Conservation (phyloP, 2,888 invertebrate genomes). For the Tiliacea citrago region DNA sequence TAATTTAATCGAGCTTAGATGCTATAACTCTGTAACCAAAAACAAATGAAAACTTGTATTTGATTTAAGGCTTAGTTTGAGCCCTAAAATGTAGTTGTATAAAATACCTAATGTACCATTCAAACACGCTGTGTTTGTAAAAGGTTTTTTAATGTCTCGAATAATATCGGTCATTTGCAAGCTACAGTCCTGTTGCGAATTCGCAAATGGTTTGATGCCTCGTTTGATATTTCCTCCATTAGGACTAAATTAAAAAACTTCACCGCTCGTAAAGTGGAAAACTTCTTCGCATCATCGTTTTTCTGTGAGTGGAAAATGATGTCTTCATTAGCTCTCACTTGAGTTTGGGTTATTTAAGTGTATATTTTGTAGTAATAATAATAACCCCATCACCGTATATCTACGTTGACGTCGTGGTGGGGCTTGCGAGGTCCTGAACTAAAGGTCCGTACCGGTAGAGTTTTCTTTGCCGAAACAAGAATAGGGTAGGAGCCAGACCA, state of each 20-base stretch:
- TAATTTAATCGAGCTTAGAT: neutral
- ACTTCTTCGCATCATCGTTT: constrained; percentile 60
- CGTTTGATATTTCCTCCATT: constrained; percentile 68
- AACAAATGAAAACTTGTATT: constrained; percentile 6
- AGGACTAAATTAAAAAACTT: constrained; percentile 67
- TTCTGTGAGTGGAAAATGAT: constrained; percentile 56
- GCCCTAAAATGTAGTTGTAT: neutral
- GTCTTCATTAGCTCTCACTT: constrained; percentile 50
- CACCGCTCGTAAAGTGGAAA: constrained; percentile 55
- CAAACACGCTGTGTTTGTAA: constrained; percentile 38
- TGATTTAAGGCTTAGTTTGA: constrained; percentile 6
- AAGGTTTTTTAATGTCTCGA: constrained; percentile 50
- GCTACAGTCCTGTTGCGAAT: constrained; percentile 36
- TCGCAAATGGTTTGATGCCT: constrained; percentile 65
- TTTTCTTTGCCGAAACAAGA: too few species aligned
- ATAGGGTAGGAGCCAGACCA: too few species aligned
- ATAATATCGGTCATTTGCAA: constrained; percentile 62
- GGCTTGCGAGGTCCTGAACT: too few species aligned
- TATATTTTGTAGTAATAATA: constrained; percentile 1
- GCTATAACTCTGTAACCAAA: neutral
- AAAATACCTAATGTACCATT: constrained; percentile 1
- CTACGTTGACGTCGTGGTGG: too few species aligned
- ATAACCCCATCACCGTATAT: too few species aligned
- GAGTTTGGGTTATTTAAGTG: constrained; percentile 37
- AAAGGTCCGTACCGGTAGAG: too few species aligned